A percentile compares a stretch with the other conserved stretches of the same genome.
Evolutionary conservation across 2,797 vertebrate species (phyloP).

Genomic region (Mustela erminea): DNA sequence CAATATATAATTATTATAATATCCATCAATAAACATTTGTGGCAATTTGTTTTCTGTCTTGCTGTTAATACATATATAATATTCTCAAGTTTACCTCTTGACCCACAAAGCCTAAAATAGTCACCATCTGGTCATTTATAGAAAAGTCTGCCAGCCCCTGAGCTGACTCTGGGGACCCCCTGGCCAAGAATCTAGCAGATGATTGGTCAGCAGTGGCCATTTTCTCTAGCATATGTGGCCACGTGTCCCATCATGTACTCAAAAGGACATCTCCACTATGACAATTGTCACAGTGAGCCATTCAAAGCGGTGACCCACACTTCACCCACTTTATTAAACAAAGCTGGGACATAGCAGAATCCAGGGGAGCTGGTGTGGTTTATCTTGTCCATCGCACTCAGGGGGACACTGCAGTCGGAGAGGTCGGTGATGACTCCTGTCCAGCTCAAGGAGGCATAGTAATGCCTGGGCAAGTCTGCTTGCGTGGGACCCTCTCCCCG

Average conservation of each 20-base stretch:
- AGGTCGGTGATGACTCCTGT: accelerated
- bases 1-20: neutral
- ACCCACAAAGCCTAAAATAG: too few species aligned
- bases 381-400: neutral
- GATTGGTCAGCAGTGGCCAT: accelerated
- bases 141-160: neutral
- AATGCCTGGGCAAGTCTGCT: accelerated
- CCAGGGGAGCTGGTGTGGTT: neutral
- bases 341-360: neutral
- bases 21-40: neutral
- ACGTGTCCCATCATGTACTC: accelerated
- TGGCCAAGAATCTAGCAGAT: accelerated
- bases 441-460: accelerated
- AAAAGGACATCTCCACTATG: too few species aligned
- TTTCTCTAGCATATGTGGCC: neutral
- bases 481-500: neutral
- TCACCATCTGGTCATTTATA: neutral
- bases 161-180: too few species aligned
- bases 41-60: neutral
- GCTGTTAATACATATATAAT: neutral
- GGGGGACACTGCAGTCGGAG: neutral
- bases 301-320: too few species aligned
- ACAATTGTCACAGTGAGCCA: neutral
- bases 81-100: neutral
- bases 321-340: neutral